These are phyloP conservation scores for Melozone crissalis DNA, from an alignment of 2,113 vertebrate genomes.

Conservation along the genomic window DNA sequence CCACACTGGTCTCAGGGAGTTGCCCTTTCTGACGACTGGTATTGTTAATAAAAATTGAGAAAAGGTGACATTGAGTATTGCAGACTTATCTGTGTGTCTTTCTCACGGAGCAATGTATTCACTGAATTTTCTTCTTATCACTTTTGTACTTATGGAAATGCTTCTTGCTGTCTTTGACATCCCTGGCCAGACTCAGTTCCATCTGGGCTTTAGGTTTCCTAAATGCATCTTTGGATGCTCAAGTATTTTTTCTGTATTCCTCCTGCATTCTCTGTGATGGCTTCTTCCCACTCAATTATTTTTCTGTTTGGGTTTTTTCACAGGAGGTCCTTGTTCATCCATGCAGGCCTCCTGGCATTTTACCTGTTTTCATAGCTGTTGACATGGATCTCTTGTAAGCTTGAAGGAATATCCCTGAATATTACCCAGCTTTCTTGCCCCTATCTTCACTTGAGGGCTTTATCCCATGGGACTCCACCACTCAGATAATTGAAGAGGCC, in stretches of 20 bases:
- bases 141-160: background rate
- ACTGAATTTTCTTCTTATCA: background rate
- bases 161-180: background rate
- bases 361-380: background rate
- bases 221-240: background rate
- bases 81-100: background rate
- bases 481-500: background rate
- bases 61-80: background rate
- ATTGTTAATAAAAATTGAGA: background rate
- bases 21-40: background rate
- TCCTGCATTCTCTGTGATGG: background rate
- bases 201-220: background rate
- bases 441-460: background rate
- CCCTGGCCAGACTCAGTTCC: background rate
- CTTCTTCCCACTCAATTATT: background rate
- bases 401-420: background rate
- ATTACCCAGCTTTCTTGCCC: background rate
- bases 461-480: background rate
- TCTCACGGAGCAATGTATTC: rapidly evolving
- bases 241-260: background rate
- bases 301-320: background rate
- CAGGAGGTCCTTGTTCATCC: background rate
- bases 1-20: background rate
- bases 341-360: background rate
- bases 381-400: background rate